phyloP scores from a whole-genome alignment of 2,888 invertebrate genomes.

The Himalopsyche japonica region DNA sequence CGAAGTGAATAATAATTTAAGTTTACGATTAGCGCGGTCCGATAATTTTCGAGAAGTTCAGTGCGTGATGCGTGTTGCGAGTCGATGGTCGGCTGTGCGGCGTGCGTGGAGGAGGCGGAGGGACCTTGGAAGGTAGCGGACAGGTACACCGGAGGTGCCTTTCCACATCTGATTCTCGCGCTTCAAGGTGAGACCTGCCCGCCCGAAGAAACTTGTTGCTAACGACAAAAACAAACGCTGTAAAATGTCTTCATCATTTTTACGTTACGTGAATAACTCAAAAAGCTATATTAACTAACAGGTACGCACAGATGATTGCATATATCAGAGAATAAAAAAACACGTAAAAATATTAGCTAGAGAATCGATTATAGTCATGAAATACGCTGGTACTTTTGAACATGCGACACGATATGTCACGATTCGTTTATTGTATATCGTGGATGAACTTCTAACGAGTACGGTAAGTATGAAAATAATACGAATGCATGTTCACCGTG shows the following conservation, averaged over 20 bases:
- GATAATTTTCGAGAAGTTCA: not conserved
- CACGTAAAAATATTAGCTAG: too few species aligned
- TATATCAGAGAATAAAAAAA: too few species aligned
- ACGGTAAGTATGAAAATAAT: too few species aligned
- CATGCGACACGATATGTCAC: too few species aligned
- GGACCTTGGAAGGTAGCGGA: not conserved
- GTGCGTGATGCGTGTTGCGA: not conserved
- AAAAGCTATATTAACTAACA: not conserved
- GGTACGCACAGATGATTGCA: too few species aligned
- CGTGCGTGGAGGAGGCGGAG: not conserved
- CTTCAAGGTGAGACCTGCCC: constrained; percentile 12
- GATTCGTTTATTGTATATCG: too few species aligned
- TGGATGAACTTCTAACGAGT: too few species aligned
- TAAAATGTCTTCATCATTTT: not conserved
- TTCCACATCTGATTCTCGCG: constrained; percentile 27
- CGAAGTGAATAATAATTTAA: not conserved
- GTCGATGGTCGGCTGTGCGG: not conserved
- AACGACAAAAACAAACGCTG: not conserved
- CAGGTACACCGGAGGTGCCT: constrained; percentile 22
- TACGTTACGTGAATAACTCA: not conserved
- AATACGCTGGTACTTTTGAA: too few species aligned
- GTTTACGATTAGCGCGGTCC: not conserved
- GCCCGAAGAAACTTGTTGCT: not conserved
- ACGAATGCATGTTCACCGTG: too few species aligned
- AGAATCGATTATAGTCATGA: too few species aligned